Base-by-base conservation (phyloP, 2,888 invertebrate species). In the Junonia oenone region DNA sequence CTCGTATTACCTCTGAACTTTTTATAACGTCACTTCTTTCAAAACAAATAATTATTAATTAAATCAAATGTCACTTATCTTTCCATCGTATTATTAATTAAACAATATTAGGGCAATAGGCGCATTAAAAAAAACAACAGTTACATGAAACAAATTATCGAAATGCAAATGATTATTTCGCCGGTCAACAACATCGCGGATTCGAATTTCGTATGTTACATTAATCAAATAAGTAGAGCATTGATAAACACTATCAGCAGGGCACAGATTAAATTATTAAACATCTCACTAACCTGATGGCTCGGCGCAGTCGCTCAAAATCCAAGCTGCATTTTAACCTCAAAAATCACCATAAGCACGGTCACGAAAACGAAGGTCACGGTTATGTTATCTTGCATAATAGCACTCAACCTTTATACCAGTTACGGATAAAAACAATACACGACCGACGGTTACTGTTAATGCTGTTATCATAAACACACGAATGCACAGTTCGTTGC, bases 291-390 rank as follows among this genome's bases (percentile, higher is more conserved):
- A 82, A 89, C 89, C 89, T 88, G 87, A 81, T 83, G 82, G 79
- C 80, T 85, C 84, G 84, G 84, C 85, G 87, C 89, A 79, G 81
- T 83, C 81, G 74, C 75, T 87, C 77, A 89, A 81, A 83, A 87
- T 88, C 86, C 85, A 83, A 87, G 83, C 76, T 87, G 87, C 90
- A 90, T 89, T 81, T 83, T 89, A 88, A 89, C 90, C 89, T 88
- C 88, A 87, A 88, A 86, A 82, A 78, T 78, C 88, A 89, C 82
- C 77, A 75, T 71, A 74, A 78, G 77, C 83, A 86, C 86, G 78
- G 78, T 81, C 81, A 86, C 81, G 76, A 83, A 78, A 73, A 70
- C 78, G 81, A 88, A 89, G 90, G 90, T 89, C 90, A 88, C 88
- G 81, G 85, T 78, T 86, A 84, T 83, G 81, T 76, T 79, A 78